Evolutionary conservation across 2,113 vertebrate genomes (phyloP).

Genomic region (Rhea pennata): DNA sequence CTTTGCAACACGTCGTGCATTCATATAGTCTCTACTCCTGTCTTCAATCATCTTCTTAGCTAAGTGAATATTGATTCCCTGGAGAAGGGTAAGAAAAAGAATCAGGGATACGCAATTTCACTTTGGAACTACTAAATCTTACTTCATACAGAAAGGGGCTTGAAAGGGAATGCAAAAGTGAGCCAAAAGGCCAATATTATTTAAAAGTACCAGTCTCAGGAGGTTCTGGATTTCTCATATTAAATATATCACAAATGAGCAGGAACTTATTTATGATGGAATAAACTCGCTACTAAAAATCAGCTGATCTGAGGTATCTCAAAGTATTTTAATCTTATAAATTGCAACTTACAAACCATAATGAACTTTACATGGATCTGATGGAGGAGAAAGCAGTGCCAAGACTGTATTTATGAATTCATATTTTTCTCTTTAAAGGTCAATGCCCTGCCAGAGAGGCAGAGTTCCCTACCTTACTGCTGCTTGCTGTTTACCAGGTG

Average conservation of each 20-base stretch:
- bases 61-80: conserved; percentile 99
- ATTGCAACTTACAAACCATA: neutral
- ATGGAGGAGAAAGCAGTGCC: neutral
- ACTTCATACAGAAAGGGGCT: neutral
- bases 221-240: neutral
- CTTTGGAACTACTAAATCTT: neutral
- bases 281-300: neutral
- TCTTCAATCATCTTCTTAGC: conserved; percentile 99
- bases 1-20: conserved; percentile 97
- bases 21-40: conserved; percentile 99
- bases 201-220: neutral
- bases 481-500: neutral
- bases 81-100: conserved; percentile 18
- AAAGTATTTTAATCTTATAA: neutral
- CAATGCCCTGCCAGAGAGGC: neutral
- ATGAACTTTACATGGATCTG: neutral
- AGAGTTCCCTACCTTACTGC: neutral
- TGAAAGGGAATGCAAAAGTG: neutral
- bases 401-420: neutral
- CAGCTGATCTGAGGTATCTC: neutral
- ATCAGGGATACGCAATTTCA: neutral
- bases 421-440: neutral
- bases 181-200: neutral
- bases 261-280: neutral
- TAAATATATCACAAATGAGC: neutral